Percentiles rank a stretch among this genome's conserved stretches.
phyloP scores from a whole-genome alignment of 2,113 vertebrate genomes.

The Alouatta palliata region DNA sequence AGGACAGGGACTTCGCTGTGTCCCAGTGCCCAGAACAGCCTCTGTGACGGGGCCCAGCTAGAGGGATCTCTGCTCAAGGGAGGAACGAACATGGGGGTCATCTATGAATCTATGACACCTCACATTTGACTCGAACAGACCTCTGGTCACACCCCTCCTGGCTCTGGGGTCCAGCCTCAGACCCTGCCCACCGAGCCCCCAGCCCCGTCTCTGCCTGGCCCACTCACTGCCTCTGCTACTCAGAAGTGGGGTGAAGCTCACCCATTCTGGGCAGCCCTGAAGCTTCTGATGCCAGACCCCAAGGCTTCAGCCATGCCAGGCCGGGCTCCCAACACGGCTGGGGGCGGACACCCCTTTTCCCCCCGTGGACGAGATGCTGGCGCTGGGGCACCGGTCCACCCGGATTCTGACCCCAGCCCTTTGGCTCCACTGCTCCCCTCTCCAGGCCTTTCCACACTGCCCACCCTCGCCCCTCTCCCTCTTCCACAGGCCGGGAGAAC shows the following conservation, averaged over 20 bases:
- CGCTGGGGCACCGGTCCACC: background rate
- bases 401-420: background rate
- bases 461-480: background rate
- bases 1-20: background rate
- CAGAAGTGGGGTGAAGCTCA: background rate
- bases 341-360: background rate
- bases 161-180: background rate
- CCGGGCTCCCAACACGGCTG: background rate
- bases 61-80: background rate
- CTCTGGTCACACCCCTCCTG: background rate
- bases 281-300: background rate
- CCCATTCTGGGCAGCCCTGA: background rate
- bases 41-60: background rate
- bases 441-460: background rate
- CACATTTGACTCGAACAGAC: fast-evolving
- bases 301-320: background rate
- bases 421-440: background rate
- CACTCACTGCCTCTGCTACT: background rate
- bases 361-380: no score
- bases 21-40: background rate
- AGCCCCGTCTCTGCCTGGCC: no score
- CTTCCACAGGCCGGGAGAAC: fast-evolving
- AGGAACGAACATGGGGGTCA: no score
- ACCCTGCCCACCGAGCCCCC: background rate
- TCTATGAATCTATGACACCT: no score